Evolutionary conservation across 1,140 invertebrate genomes (phyloP), one percentile per base, ranked within the genome.

Genomic region (Caerostris darwini): DNA sequence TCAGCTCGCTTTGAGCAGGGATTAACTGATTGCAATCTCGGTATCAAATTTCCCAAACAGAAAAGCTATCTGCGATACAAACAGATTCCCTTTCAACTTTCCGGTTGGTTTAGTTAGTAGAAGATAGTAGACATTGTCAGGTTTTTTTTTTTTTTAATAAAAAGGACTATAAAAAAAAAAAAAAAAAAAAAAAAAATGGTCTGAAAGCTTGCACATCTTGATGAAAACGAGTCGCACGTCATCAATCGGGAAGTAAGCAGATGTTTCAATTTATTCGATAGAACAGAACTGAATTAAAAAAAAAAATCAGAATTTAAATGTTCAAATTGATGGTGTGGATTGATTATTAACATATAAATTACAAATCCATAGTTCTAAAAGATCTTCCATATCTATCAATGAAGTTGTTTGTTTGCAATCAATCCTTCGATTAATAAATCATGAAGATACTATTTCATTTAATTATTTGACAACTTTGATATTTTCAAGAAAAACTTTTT

Each of bases 1-100:
- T 77, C 71, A 14, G 8, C 50, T 5, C 71, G 14, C 34, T 53
- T 4, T 12, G 8, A 7, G 5, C 34, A 77, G 71, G 71, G 71
- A 77, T 77, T 64, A 64, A 64, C 61, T 64, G 61, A 64, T 64
- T 77, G 12, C 71, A 19, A 77, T 77, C 71, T 12, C 10, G 53
- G 71, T 77, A 50, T 77, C 71, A 12, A 77, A 77, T 77, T 77
- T 10, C 19, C 69, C 34, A 77, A 77, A 77, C 71, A 77, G 71
- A 77, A 77, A 77, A 77, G 34, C 53, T 50, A 77, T 77, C 71
- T 50, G 12, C 71, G 19, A 50, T 77, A 77, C 71, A 77, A 77
- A 77, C 69, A 77, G 3, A 34, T 53, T 77, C 7, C 34, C 71
- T 77, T 71, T 50, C 71, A 71, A 34, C 34, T n/a, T 67, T 77